phyloP scores from a whole-genome alignment of 1,140 invertebrate species.

The Scaptomyza graminum region DNA sequence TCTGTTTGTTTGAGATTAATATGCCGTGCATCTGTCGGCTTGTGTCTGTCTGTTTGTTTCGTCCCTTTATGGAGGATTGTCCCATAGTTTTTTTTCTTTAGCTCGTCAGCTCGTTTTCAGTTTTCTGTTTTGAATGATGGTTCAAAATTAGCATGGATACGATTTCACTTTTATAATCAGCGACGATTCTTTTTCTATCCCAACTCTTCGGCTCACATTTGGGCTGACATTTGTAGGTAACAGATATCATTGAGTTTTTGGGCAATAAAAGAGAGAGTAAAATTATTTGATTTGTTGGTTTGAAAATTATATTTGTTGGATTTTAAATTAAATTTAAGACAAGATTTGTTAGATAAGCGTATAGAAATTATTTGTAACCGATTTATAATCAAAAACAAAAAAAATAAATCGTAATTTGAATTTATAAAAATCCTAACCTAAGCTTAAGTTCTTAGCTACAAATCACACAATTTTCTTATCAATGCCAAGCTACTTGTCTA shows the following conservation, averaged over 20 bases:
- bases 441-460: conserved; percentile 13
- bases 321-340: too few relatives aligned
- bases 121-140: conserved; percentile 58
- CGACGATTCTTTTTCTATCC: conserved; percentile 18
- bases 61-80: conserved; percentile 36
- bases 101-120: conserved; percentile 64
- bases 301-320: background rate
- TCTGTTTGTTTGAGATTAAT: conserved; percentile 82
- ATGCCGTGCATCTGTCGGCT: conserved; percentile 79
- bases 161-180: conserved; percentile 71
- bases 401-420: background rate
- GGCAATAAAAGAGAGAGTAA: background rate
- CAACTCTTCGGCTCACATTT: background rate
- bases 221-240: conserved; percentile 43
- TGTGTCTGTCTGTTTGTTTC: conserved; percentile 45
- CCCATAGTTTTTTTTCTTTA: conserved; percentile 40
- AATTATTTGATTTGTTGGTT: too few relatives aligned
- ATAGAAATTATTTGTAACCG: too few relatives aligned
- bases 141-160: conserved; percentile 77
- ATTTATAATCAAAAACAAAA: too few relatives aligned
- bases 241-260: conserved; percentile 54
- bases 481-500: conserved; percentile 1
- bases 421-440: background rate
- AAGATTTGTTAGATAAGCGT: too few relatives aligned
- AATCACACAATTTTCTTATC: conserved; percentile 19